phyloP scores from a whole-genome alignment of 2,797 vertebrate species.

The Poeciliopsis infans region DNA sequence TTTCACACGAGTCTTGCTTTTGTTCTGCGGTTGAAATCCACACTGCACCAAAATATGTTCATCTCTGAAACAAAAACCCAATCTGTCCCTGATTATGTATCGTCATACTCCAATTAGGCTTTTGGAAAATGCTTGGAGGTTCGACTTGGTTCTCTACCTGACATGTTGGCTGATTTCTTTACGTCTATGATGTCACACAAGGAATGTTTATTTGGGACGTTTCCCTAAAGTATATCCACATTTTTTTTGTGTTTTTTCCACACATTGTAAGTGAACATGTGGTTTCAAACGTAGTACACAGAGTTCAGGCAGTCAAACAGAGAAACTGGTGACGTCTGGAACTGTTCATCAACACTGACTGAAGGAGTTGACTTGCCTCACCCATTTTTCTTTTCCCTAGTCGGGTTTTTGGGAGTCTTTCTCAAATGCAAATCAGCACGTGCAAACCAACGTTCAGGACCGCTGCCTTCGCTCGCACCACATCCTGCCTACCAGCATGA shows the following conservation, averaged over 20 bases:
- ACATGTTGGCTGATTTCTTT: not conserved
- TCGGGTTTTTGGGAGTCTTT: not conserved
- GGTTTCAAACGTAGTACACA: not conserved
- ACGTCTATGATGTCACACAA: not conserved
- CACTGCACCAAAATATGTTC: not conserved
- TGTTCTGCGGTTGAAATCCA: not conserved
- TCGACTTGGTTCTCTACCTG: not conserved
- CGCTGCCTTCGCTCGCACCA: conserved; percentile 3
- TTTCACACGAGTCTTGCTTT: not conserved
- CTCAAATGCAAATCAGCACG: conserved; percentile 9
- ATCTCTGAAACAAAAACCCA: not conserved
- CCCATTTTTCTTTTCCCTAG: not conserved
- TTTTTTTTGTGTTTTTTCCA: not conserved
- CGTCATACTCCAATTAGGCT: not conserved
- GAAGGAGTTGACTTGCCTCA: not conserved
- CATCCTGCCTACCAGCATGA: conserved; percentile 13
- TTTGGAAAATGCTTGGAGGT: not conserved
- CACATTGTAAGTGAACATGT: not conserved
- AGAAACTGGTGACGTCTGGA: not conserved
- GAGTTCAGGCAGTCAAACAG: not conserved
- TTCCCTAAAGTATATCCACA: not conserved
- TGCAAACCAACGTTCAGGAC: not conserved
- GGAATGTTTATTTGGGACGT: not conserved
- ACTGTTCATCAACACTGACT: not conserved
- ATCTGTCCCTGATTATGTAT: not conserved